Base-by-base conservation (phyloP, 2,888 invertebrate species). In the Ophioninae sp. region DNA sequence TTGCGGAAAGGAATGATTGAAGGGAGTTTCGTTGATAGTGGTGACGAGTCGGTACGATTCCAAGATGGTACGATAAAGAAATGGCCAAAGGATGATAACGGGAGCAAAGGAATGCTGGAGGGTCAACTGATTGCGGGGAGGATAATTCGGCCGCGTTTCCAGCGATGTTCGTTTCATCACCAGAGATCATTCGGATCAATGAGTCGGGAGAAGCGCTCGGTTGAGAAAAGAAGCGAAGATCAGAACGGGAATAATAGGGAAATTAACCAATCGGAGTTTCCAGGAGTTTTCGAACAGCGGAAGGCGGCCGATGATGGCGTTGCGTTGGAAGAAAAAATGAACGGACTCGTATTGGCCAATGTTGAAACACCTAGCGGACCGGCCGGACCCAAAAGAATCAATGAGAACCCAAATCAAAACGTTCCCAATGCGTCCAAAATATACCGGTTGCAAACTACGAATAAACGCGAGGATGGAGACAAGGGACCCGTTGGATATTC, bases 111-210 rank as follows among this genome's bases (percentile, higher is more conserved):
- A 58, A n/a, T 23, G 61, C 6, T 39, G 56, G 6, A 59, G 41
- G 30, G 30, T 39, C 64, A 59, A 78, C 64, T 78, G 61, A 81
- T 81, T 74, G 83, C 68, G 71, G 61, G 23, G 80, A 41, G n/a
- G 63, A 20, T 56, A 61, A 56, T 37, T 10, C 10, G 22, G 6
- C 23, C 41, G n/a, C 13, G 67, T 56, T 68, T 30, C 10, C 61
- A 22, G 17, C 20, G 17, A 17, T 13, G 79, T 56, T 23, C 76
- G 68, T 77, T 80, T 74, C 58, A 80, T 77, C 77, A 64, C 79
- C 72, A 72, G 0, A 30, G 39, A 71, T 23, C 61, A n/a, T 77
- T 41, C 56, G 64, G 20, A 30, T 56, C 56, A 41, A 73, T n/a
- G n/a, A 3, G 13, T 20, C 63, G 63, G 30, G 30, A 23, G 63